Evolutionary conservation across 1,140 invertebrate genomes (phyloP), one percentile per base, ranked within the genome.

Genomic region (Panagrolaimus sp.): DNA sequence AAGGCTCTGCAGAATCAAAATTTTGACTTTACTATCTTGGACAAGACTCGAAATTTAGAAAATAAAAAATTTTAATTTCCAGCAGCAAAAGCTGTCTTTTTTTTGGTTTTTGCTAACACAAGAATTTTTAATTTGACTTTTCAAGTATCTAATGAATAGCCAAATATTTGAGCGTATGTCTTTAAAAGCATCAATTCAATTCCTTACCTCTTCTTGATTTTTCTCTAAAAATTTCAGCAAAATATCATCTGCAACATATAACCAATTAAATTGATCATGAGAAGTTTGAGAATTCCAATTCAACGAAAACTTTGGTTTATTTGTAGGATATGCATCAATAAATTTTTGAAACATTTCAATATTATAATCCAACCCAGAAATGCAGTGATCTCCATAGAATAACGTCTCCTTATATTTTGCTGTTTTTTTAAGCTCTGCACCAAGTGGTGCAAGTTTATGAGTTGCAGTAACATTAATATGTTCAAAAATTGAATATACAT

Each of bases 401-500:
- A 38, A 7, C 2, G 14, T 38, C n/a, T 44, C 44, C n/a, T 9
- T 8, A n/a, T 8, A 69, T 64, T 44, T 69, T 47, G 45, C 11
- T 46, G 38, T 69, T 47, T 9, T 45, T 48, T 27, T 68, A 70
- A 13, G 1, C 8, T 48, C 48, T 13, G 13, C 48, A 8, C 20
- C 67, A 69, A 66, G 66, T 25, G 20, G 5, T 14, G 14, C 8
- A 20, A 51, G 16, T 66, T 72, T 73, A 57, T 72, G 47, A 44
- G 42, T 62, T 14, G 48, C 48, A 4, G 38, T 42, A n/a, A 27
- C 42, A 14, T 13, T 61, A 42, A 72, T 75, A 13, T 72, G 72
- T 14, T 44, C 62, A 62, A 73, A 72, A 61, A 48, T 68, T 23
- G 71, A 72, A 73, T 72, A 72, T 57, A 16, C 16, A 20, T 73